Base-by-base conservation (phyloP, 2,113 vertebrate genomes). In the Eulemur rufifrons region DNA sequence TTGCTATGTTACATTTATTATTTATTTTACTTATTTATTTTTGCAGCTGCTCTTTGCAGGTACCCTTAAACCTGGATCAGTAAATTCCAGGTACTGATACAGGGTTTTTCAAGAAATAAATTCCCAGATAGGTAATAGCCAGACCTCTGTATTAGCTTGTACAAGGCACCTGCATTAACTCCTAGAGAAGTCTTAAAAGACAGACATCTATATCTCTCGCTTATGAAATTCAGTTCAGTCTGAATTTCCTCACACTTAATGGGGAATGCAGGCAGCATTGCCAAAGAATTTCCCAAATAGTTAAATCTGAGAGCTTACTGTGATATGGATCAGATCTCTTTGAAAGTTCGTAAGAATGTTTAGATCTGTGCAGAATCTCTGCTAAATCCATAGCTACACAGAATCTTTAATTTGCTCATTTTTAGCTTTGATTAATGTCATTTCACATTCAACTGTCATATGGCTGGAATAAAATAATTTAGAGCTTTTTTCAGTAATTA, bases 1-100 rank as follows among this genome's bases (percentile, higher is more conserved):
- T 93, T 92, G 42, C 32, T 93, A 4, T 74, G 94, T 92, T 90
- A 78, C 34, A 77, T 85, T 80, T 90, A 66, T 87, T 91, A 64
- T 89, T 94, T 92, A 76, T 39, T 27, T 66, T 64, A 69, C 13
- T 80, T 84, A 63, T 34, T 93, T 90, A 59, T 32, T 82, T 95
- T 93, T 69, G 17, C 54, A 93, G 74, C 25, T 47, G 20, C 3
- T 84, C 21, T 85, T 88, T 89, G 10, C 7, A 78, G 32, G 77
- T 63, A 87, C 18, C 14, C 12, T 54, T 56, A 87, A 77, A 74
- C 52, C 11, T 59, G 9, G 39, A 86, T 91, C 47, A 81, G 12
- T 77, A 95, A 86, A 90, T 92, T 50, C 61, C 47, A 82, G 12
- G 37, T 96, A 50, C 61, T 86, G 64, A 5, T 81, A 59, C 64